Evolutionary conservation across 2,888 invertebrate species (phyloP).

Genomic region (Melinopterus prodromus): DNA sequence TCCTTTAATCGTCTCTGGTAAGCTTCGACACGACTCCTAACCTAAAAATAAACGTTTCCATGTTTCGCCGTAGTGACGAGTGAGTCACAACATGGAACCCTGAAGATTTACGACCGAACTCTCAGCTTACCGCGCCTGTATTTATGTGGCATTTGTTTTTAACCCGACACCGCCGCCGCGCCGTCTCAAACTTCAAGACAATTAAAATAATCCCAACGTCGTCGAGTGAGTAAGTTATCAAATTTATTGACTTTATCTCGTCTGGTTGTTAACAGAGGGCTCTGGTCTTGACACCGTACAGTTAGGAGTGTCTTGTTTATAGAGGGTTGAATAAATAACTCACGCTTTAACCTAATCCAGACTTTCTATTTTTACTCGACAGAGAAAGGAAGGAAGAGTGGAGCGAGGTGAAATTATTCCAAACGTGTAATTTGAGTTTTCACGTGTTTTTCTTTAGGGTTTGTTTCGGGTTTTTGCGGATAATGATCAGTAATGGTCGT

Average conservation of each 20-base stretch:
- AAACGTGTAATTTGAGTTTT: not conserved
- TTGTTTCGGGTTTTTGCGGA: not conserved
- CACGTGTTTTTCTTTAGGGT: not conserved
- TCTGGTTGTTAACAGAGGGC: not conserved
- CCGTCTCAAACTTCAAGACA: not conserved
- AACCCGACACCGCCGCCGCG: not conserved
- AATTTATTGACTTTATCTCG: not conserved
- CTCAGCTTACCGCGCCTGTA: not conserved
- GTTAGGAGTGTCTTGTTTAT: not conserved
- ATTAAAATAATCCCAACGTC: not conserved
- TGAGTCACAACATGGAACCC: not conserved
- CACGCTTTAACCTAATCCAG: not conserved
- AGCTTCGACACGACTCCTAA: not conserved
- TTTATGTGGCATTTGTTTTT: not conserved
- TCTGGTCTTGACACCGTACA: not conserved
- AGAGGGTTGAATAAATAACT: not conserved
- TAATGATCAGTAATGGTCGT: not conserved
- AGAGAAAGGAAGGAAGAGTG: not conserved
- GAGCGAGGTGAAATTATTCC: not conserved
- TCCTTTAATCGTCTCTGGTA: not conserved
- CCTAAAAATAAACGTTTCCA: not conserved
- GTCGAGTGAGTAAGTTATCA: not conserved
- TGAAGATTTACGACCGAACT: constrained; percentile 4
- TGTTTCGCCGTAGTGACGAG: constrained; percentile 4
- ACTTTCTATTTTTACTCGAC: not conserved